Conservation (phyloP, 2,113 vertebrate species). For the Hyperoodon ampullatus region DNA sequence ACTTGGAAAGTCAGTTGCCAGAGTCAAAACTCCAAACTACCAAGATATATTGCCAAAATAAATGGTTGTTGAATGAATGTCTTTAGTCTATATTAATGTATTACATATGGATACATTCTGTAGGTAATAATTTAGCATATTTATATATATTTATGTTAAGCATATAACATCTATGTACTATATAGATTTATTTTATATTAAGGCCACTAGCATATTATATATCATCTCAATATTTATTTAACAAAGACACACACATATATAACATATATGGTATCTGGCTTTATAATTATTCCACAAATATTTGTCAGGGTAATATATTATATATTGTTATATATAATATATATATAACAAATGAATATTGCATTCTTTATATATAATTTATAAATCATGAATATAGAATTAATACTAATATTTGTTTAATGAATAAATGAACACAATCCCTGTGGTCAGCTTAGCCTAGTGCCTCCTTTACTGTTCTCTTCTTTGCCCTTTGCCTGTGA, state of each 20-base stretch:
- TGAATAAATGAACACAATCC: not conserved
- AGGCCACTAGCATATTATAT: not conserved
- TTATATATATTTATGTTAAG: not conserved
- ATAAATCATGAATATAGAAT: not conserved
- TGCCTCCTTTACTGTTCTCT: not conserved
- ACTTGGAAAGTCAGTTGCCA: not conserved
- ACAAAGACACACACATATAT: not conserved
- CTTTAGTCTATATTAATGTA: not conserved
- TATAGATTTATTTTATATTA: not conserved
- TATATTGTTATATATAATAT: not conserved
- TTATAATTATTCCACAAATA: slow-evolving; percentile 1
- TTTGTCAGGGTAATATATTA: not conserved
- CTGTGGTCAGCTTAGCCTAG: not conserved
- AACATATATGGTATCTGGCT: not conserved
- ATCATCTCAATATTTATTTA: not conserved
- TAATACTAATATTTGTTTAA: not conserved
- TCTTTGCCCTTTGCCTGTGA: not conserved
- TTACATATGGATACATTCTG: not conserved
- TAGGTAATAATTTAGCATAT: not conserved
- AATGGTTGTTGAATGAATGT: not conserved
- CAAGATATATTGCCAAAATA: not conserved
- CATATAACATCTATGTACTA: not conserved
- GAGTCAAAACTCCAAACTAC: not conserved
- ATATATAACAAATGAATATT: not conserved
- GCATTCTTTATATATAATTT: not conserved